Percentiles rank a stretch among this genome's conserved stretches.
These are phyloP conservation scores for Amphiprion clarkii DNA, from an alignment of 2,797 vertebrate species.

Conservation along the genomic window DNA sequence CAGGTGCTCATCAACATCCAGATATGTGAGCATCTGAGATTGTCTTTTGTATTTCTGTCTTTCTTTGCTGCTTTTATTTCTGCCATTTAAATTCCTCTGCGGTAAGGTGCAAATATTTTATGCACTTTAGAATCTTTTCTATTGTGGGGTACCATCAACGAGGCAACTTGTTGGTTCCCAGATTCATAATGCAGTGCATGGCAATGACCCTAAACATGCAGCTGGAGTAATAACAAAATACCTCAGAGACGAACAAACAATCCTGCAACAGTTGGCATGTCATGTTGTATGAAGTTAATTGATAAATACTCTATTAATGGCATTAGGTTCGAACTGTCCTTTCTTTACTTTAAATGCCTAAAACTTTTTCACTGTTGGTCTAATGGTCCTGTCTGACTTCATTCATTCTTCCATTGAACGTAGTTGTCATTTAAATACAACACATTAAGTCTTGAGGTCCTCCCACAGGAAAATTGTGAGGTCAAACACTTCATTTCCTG, in stretches of 20 bases:
- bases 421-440: no score
- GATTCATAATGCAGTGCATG: constrained; percentile 20
- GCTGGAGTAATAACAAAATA: constrained; percentile 18
- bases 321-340: not conserved
- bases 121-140: not conserved
- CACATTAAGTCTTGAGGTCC: no score
- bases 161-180: not conserved
- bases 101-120: not conserved
- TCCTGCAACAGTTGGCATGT: not conserved
- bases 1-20: constrained; percentile 42
- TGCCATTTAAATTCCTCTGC: not conserved
- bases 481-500: no score
- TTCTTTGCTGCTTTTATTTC: constrained; percentile 23
- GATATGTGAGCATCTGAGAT: constrained; percentile 30
- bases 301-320: constrained; percentile 5
- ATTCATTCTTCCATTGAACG: constrained; percentile 13
- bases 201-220: constrained; percentile 12
- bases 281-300: constrained; percentile 9
- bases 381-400: constrained; percentile 33
- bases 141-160: not conserved
- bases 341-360: not conserved
- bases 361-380: constrained; percentile 2
- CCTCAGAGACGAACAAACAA: not conserved
- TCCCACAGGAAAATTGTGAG: no score
- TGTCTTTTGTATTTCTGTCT: constrained; percentile 39